Percentiles rank a stretch among this genome's conserved stretches.
Evolutionary conservation across 2,113 vertebrate genomes (phyloP).

Genomic region (Halcyon malimbica): DNA sequence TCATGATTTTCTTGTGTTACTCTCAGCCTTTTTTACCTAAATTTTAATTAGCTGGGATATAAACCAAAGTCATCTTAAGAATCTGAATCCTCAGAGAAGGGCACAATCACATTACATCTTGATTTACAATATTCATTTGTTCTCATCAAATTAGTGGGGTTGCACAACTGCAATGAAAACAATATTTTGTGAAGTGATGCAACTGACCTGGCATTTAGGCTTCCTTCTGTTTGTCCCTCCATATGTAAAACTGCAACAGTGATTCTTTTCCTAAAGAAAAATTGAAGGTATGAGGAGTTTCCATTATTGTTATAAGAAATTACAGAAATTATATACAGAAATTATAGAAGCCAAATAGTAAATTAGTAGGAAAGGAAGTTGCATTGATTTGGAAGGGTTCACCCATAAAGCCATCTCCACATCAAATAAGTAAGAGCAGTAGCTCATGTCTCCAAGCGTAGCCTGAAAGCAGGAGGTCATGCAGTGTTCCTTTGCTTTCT

Average conservation of each 20-base stretch:
- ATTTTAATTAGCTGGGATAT: neutral
- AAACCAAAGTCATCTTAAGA: neutral
- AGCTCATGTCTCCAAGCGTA: neutral
- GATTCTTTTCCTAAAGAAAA: neutral
- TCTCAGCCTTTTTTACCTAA: neutral
- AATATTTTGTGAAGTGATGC: neutral
- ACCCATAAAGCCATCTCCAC: neutral
- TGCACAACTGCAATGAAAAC: neutral
- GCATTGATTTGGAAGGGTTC: neutral
- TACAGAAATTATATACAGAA: neutral
- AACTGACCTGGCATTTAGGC: neutral
- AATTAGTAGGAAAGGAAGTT: neutral
- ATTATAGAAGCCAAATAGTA: neutral
- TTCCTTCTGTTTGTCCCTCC: neutral
- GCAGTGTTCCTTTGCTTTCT: neutral
- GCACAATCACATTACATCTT: neutral
- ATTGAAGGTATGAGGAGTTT: neutral
- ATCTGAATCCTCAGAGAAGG: neutral
- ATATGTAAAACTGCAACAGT: neutral
- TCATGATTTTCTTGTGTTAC: neutral
- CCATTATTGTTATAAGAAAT: neutral
- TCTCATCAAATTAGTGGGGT: neutral
- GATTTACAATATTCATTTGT: neutral
- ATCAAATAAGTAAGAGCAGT: neutral
- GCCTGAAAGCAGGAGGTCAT: neutral